A percentile compares a stretch with the other conserved stretches of the same genome.
Conservation (phyloP, 2,797 vertebrate species). For the Aselliscus stoliczkanus region DNA sequence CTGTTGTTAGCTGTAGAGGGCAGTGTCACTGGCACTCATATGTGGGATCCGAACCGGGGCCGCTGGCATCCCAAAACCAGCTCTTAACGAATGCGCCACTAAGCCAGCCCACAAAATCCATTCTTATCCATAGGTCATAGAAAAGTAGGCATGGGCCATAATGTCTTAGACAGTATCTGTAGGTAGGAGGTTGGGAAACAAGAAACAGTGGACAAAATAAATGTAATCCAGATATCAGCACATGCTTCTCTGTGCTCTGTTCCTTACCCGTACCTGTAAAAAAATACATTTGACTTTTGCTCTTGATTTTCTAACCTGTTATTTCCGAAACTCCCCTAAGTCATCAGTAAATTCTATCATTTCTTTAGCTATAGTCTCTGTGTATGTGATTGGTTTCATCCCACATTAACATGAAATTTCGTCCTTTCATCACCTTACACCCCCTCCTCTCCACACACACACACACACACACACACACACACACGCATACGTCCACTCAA, state of each 20-base stretch:
- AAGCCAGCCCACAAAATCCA: no score
- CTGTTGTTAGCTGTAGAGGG: no score
- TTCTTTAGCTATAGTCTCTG: background rate
- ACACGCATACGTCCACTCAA: background rate
- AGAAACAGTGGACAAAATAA: background rate
- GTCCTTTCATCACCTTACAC: background rate
- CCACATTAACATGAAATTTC: background rate
- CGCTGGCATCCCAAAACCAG: no score
- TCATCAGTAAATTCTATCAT: background rate
- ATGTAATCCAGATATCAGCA: background rate
- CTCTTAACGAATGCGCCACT: no score
- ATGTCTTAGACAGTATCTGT: background rate
- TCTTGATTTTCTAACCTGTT: background rate
- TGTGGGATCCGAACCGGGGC: no score
- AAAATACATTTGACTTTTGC: background rate
- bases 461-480: background rate
- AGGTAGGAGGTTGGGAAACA: background rate
- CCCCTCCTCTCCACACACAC: background rate
- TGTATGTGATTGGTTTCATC: background rate
- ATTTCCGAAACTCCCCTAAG: background rate
- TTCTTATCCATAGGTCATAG: background rate
- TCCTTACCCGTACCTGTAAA: background rate
- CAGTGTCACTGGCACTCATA: no score
- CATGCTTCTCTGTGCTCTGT: background rate
- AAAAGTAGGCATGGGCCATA: background rate